Conservation (phyloP, 2,888 invertebrate species). For the Trilocha varians region DNA sequence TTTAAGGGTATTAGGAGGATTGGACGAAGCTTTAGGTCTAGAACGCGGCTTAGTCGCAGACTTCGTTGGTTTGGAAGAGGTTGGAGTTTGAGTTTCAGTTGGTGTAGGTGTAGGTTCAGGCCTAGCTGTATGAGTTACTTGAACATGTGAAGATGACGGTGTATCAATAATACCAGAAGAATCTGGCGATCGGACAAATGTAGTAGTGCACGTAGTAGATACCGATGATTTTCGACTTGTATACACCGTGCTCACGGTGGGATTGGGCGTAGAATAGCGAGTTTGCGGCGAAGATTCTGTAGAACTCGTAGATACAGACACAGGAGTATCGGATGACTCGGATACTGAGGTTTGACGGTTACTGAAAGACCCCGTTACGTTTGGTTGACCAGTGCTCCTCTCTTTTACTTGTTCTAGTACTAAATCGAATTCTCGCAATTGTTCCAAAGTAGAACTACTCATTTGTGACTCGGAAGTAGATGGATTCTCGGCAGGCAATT, state of each 20-base stretch:
- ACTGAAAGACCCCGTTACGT: constrained; percentile 25
- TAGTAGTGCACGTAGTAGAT: constrained; percentile 37
- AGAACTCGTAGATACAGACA: constrained; percentile 29
- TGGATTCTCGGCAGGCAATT: constrained; percentile 42
- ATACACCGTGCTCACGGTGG: constrained; percentile 53
- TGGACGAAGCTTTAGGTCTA: constrained; percentile 71
- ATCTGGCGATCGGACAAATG: constrained; percentile 54
- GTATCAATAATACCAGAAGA: constrained; percentile 51
- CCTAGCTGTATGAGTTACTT: constrained; percentile 42
- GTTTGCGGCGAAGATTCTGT: constrained; percentile 48
- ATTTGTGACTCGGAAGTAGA: constrained; percentile 73
- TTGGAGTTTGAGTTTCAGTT: constrained; percentile 27
- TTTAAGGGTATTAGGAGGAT: constrained; percentile 74
- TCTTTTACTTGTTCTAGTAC: constrained; percentile 87
- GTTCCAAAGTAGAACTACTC: constrained; percentile 84
- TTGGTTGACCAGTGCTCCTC: constrained; percentile 77
- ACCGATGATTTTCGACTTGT: constrained; percentile 55
- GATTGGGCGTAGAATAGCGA: constrained; percentile 52
- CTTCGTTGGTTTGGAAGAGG: constrained; percentile 41
- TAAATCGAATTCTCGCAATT: constrained; percentile 85
- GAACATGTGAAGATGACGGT: constrained; percentile 44
- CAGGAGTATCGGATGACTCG: constrained; percentile 38
- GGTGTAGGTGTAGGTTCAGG: constrained; percentile 38
- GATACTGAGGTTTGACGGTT: constrained; percentile 36
- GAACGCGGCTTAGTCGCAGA: constrained; percentile 59